Conservation (phyloP, 2,113 vertebrate species). For the Osmerus mordax region DNA sequence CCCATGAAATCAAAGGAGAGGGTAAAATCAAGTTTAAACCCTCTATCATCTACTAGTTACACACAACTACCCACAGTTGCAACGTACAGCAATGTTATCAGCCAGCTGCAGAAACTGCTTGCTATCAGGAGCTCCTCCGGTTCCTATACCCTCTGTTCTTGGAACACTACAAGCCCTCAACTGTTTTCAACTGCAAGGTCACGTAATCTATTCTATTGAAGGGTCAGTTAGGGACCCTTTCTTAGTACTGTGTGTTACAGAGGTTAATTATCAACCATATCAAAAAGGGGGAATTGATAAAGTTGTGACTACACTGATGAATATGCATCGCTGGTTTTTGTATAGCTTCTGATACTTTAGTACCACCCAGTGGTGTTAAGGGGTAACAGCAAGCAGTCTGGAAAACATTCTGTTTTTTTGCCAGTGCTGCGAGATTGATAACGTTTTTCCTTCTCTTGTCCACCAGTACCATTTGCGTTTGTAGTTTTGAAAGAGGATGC, state of each 20-base stretch:
- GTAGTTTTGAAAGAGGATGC: constrained; percentile 79
- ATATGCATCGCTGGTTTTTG: background rate
- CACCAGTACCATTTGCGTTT: constrained; percentile 85
- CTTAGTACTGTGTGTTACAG: background rate
- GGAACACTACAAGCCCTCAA: background rate
- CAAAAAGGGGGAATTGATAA: background rate
- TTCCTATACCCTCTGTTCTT: background rate
- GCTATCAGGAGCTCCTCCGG: background rate
- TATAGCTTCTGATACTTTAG: background rate
- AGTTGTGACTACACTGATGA: background rate
- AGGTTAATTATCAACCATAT: background rate
- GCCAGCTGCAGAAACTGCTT: background rate
- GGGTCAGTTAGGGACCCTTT: background rate
- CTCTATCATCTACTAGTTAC: background rate
- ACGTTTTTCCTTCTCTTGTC: constrained; percentile 16
- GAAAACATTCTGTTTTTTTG: background rate
- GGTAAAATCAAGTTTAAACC: constrained; percentile 64
- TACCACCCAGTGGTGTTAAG: constrained; percentile 8
- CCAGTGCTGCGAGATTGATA: background rate
- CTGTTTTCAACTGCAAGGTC: background rate
- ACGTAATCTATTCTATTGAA: background rate
- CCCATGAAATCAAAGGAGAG: constrained; percentile 89
- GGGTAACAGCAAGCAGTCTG: background rate
- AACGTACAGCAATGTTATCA: background rate
- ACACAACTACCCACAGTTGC: background rate